Evolutionary conservation across 2,113 vertebrate species (phyloP).

Genomic region (Tor tambroides): DNA sequence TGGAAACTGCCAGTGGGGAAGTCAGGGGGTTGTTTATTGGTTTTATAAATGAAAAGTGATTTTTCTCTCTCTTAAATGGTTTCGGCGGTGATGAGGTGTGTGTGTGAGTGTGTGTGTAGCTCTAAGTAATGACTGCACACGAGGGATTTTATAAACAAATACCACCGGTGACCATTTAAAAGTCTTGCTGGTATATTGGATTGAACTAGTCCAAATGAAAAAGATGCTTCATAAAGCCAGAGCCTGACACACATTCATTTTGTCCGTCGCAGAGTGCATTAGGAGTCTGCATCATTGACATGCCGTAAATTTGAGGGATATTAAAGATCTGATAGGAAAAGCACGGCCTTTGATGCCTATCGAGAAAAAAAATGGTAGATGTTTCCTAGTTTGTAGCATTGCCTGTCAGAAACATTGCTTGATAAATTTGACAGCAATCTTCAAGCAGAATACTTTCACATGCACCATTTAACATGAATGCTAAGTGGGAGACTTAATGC

Average conservation of each 20-base stretch:
- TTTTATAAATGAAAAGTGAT: slow-evolving; percentile 67
- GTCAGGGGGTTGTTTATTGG: slow-evolving; percentile 63
- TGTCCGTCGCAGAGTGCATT: slow-evolving; percentile 11
- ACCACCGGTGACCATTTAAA: slow-evolving; percentile 68
- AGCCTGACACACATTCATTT: slow-evolving; percentile 36
- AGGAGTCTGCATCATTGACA: slow-evolving; percentile 12
- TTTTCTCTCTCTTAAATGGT: slow-evolving; percentile 55
- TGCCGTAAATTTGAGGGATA: slow-evolving; percentile 7
- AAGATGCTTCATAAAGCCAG: slow-evolving; percentile 67
- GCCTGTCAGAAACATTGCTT: not conserved
- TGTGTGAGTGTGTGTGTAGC: slow-evolving; percentile 37
- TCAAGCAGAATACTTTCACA: not conserved
- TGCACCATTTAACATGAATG: not conserved
- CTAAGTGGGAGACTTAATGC: not conserved
- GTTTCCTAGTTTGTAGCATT: not conserved
- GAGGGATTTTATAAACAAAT: slow-evolving; percentile 72
- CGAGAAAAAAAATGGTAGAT: not conserved
- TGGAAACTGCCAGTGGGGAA: slow-evolving; percentile 58
- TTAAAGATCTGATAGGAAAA: slow-evolving; percentile 16
- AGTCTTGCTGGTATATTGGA: slow-evolving; percentile 63
- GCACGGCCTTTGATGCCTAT: not conserved
- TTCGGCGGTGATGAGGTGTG: slow-evolving; percentile 22
- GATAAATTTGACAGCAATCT: not conserved
- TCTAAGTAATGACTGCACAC: slow-evolving; percentile 73
- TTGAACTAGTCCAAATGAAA: slow-evolving; percentile 59